Base-by-base conservation (phyloP, 2,797 vertebrate genomes). In the Oryzias sinensis region DNA sequence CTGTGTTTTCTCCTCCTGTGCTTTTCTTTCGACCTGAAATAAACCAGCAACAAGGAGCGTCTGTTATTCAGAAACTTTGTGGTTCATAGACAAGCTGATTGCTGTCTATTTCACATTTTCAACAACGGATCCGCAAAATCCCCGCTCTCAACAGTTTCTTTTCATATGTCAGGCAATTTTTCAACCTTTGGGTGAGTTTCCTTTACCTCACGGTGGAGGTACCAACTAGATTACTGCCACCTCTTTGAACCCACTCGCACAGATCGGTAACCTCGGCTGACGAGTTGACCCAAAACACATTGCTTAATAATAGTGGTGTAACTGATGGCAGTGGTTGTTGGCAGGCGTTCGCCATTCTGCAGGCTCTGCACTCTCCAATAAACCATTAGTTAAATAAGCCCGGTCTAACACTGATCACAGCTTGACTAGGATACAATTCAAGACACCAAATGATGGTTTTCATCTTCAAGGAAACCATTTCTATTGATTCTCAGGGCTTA, bases 221-320 rank as follows among this genome's bases (percentile, higher is more conserved):
- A 79, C 85, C 72, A 79, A 69, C 70, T 68, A 55, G 62, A 81
- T 82, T 78, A 65, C 79, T 50, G 65, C 68, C 64, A 67, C 67
- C 70, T 66, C 59, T 68, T 42, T 78, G 60, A 80, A 74, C 82
- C 72, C 68, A 37, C 70, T 74, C 48, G n/a, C 70, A 52, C 49
- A 68, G 66, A 49, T 42, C 43, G 44, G 68, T 67, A 58, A 56
- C 61, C 58, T 53, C 53, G 49, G 65, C 60, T 59, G 75, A 74
- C 56, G 69, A 83, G 53, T 74, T 76, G 79, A 76, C 80, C 77
- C 72, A 66, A 77, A 72, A 79, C 73, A 63, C 70, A 82, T 84
- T 76, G 81, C 65, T 68, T 57, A 56, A 13, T 13, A 62, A 65
- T 76, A 75, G 74, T 79, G 59, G 68, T 58, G 49, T 72, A 55